phyloP scores from a whole-genome alignment of 2,113 vertebrate genomes.

The Malurus alboscapulatus region DNA sequence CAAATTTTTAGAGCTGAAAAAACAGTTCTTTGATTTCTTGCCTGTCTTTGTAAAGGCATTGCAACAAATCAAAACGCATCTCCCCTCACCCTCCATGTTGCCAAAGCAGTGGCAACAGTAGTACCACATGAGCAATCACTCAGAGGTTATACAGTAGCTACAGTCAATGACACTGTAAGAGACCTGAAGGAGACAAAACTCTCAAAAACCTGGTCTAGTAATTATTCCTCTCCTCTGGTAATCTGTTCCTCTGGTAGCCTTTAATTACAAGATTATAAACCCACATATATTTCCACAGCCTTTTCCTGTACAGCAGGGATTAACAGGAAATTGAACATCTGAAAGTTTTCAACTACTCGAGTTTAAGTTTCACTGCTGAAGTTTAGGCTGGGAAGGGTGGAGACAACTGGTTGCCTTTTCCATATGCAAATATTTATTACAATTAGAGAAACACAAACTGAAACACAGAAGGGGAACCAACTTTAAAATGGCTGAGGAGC shows the following conservation, averaged over 20 bases:
- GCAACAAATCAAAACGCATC: not conserved
- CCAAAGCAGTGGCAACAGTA: not conserved
- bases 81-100: accelerated
- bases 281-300: not conserved
- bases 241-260: not conserved
- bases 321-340: not conserved
- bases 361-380: not conserved
- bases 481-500: not conserved
- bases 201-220: accelerated
- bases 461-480: not conserved
- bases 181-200: not conserved
- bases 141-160: not conserved
- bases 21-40: not conserved
- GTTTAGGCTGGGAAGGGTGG: not conserved
- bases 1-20: not conserved
- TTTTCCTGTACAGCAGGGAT: not conserved
- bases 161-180: not conserved
- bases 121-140: not conserved
- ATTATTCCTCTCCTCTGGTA: not conserved
- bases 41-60: not conserved
- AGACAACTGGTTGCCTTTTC: not conserved
- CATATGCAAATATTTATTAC: not conserved
- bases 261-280: not conserved
- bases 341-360: not conserved
- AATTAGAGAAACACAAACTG: not conserved